Evolutionary conservation across 2,797 vertebrate species (phyloP).

Genomic region (Sebastes vulpes): DNA sequence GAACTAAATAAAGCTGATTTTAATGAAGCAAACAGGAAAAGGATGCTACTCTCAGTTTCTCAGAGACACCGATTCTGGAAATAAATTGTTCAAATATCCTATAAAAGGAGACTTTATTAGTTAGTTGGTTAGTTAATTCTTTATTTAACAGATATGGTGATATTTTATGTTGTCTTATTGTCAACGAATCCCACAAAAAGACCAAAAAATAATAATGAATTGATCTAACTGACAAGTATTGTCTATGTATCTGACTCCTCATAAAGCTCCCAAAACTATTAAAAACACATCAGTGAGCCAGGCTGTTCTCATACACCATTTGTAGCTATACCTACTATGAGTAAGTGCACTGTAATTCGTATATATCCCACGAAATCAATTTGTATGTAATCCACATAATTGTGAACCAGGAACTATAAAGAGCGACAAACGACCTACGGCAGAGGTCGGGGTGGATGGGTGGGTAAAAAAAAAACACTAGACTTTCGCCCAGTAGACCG

Average conservation of each 20-base stretch:
- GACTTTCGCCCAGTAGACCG: too few relatives aligned
- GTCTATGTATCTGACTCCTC: background rate
- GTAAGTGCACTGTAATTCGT: background rate
- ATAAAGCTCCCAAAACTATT: background rate
- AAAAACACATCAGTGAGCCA: background rate
- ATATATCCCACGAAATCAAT: background rate
- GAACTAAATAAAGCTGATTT: conserved; percentile 22
- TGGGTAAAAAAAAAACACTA: too few relatives aligned
- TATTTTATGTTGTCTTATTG: background rate
- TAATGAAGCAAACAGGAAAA: conserved; percentile 10
- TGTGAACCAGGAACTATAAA: too few relatives aligned
- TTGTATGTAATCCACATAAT: background rate
- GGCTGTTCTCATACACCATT: too few relatives aligned
- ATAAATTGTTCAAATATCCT: background rate
- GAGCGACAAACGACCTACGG: too few relatives aligned
- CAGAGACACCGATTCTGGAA: background rate
- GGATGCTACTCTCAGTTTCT: background rate
- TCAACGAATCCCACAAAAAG: background rate
- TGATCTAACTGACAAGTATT: background rate
- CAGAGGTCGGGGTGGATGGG: too few relatives aligned
- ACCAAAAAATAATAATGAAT: background rate
- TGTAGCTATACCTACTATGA: background rate
- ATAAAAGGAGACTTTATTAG: background rate
- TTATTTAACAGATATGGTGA: background rate
- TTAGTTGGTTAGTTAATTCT: background rate